Percentiles rank a stretch among this genome's conserved stretches.
phyloP scores from a whole-genome alignment of 1,140 invertebrate genomes.

The Uloborus diversus region DNA sequence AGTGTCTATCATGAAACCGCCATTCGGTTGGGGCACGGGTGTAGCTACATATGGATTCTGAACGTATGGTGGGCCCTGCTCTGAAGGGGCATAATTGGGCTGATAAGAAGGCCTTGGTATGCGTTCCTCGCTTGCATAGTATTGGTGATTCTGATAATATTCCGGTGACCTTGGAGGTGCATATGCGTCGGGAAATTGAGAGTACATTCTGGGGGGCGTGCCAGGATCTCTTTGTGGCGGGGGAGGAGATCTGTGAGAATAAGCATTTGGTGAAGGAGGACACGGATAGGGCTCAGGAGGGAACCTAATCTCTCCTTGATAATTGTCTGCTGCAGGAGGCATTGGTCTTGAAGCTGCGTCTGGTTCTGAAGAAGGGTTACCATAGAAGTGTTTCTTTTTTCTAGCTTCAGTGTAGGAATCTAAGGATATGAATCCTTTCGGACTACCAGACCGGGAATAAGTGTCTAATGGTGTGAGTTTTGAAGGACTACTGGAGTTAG shows the following conservation, averaged over 20 bases:
- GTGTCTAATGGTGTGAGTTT: constrained; percentile 39
- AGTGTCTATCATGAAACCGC: constrained; percentile 60
- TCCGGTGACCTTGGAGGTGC: constrained; percentile 43
- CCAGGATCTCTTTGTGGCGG: constrained; percentile 33
- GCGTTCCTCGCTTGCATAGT: constrained; percentile 41
- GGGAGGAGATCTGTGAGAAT: constrained; percentile 20
- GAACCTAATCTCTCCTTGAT: constrained; percentile 42
- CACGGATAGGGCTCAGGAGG: constrained; percentile 31
- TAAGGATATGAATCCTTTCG: constrained; percentile 45
- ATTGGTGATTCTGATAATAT: constrained; percentile 44
- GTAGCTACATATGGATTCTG: constrained; percentile 48
- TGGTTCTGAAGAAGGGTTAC: constrained; percentile 2
- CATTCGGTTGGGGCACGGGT: constrained; percentile 46
- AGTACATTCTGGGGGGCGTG: constrained; percentile 33
- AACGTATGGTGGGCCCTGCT: constrained; percentile 26
- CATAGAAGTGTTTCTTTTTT: constrained; percentile 40
- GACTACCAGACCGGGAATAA: constrained; percentile 46
- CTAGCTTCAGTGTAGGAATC: constrained; percentile 31
- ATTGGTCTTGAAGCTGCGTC: neutral
- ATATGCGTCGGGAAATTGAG: constrained; percentile 43
- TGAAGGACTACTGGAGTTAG: constrained; percentile 29
- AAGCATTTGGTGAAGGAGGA: constrained; percentile 25
- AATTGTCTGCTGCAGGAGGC: neutral
- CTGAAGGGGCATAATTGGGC: constrained; percentile 48
- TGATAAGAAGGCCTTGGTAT: constrained; percentile 32